Conservation (phyloP, 2,113 vertebrate species). For the Passer domesticus region DNA sequence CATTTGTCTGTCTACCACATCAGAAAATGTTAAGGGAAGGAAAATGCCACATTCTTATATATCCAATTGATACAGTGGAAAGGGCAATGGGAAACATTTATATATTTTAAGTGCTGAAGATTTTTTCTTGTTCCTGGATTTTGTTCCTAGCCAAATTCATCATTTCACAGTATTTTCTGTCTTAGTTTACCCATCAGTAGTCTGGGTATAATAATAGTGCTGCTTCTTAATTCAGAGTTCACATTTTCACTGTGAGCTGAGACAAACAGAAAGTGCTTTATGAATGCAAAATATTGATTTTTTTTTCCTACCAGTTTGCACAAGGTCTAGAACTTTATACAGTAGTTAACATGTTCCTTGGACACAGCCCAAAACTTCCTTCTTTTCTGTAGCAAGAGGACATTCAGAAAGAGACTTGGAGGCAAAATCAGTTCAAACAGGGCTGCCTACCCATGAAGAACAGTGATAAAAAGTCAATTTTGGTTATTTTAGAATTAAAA, state of each 20-base stretch:
- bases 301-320: not conserved
- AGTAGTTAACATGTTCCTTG: not conserved
- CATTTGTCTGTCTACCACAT: not conserved
- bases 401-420: not conserved
- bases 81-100: not conserved
- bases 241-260: not conserved
- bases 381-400: not conserved
- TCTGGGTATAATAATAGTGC: not conserved
- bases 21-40: not conserved
- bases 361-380: not conserved
- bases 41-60: not conserved
- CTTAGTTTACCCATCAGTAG: not conserved
- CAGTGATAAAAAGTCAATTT: not conserved
- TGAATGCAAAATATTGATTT: not conserved
- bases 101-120: not conserved
- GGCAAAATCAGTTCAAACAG: not conserved
- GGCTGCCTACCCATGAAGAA: not conserved
- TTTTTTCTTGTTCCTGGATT: not conserved
- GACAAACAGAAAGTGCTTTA: not conserved
- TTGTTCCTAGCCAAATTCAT: not conserved
- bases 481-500: constrained; percentile 8
- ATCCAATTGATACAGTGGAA: not conserved
- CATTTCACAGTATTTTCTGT: not conserved
- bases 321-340: not conserved
- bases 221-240: not conserved